Conservation (phyloP, 2,113 vertebrate species). For the Mobula hypostoma region DNA sequence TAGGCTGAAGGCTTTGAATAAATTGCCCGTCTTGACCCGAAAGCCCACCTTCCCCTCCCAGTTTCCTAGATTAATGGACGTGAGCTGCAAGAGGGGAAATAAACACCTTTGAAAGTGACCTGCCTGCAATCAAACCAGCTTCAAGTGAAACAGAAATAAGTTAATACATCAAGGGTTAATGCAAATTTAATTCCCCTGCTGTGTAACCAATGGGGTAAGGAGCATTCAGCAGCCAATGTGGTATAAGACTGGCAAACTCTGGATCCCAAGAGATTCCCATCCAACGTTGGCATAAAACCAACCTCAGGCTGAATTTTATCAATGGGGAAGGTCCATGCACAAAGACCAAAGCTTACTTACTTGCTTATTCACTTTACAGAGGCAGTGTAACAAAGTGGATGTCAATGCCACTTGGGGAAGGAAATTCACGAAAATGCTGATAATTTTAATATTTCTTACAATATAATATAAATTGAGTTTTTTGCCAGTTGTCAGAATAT, state of each 20-base stretch:
- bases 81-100: slow-evolving; percentile 38
- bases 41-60: neutral
- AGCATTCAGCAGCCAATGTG: neutral
- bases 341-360: too few species aligned
- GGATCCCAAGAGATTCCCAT: neutral
- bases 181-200: neutral
- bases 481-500: too few species aligned
- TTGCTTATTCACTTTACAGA: neutral
- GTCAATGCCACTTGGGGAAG: neutral
- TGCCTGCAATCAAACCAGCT: neutral
- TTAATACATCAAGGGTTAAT: neutral
- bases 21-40: slow-evolving; percentile 8
- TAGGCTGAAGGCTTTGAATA: slow-evolving; percentile 21
- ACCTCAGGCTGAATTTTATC: neutral
- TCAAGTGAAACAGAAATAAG: neutral
- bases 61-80: slow-evolving; percentile 38
- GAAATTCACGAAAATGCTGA: neutral
- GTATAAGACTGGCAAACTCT: too few species aligned
- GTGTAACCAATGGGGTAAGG: too few species aligned
- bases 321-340: neutral
- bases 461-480: too few species aligned
- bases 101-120: neutral
- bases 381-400: neutral
- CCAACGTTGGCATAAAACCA: neutral
- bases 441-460: too few species aligned